Base-by-base conservation (phyloP, 2,797 vertebrate genomes). In the Pantherophis vulpinus region DNA sequence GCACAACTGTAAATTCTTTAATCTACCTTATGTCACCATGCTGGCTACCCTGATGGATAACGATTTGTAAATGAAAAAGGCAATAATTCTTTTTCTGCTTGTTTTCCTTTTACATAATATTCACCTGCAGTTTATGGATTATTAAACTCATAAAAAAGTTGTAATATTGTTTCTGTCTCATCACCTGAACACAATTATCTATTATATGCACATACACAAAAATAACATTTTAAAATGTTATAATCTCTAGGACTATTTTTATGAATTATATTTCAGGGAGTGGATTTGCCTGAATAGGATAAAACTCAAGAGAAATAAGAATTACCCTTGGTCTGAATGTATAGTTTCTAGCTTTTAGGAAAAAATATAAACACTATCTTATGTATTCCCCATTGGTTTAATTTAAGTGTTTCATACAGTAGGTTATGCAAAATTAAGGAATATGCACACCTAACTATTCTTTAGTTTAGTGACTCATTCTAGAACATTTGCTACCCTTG, bases 81-180 rank as follows among this genome's bases (percentile, higher is more conserved):
- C 95, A 94, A 90, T 12, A 95, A 92, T 87, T 79, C 4, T 83
- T 93, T 83, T 93, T 88, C 93, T 95, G 95, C 95, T 93, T 66
- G 23, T 95, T 94, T 93, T 93, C 88, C 63, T 92, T 92, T 91
- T 59, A 87, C 0, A 20, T 92, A 94, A 29, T 93, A 91, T 87
- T 92, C 90, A 96, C 93, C 94, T 94, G 94, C 92, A 92, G 32
- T 61, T 95, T 32, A 90, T 91, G 94, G 14, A 0, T 95, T 96
- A 90, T 91, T 96, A 96, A 61, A 10, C 6, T 93, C 89, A 91
- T 94, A 37, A 55, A 93, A 89, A 93, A 92, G n/a, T 1, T 70
- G 42, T 12, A 2, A 0, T 25, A n/a, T 54, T 47, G 58, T 60
- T 16, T 86, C 83, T 83, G 25, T 5, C 90, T 86, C 42, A 74